These are phyloP conservation scores for Trogon surrucura DNA, from an alignment of 2,113 vertebrate genomes.

Conservation along the genomic window DNA sequence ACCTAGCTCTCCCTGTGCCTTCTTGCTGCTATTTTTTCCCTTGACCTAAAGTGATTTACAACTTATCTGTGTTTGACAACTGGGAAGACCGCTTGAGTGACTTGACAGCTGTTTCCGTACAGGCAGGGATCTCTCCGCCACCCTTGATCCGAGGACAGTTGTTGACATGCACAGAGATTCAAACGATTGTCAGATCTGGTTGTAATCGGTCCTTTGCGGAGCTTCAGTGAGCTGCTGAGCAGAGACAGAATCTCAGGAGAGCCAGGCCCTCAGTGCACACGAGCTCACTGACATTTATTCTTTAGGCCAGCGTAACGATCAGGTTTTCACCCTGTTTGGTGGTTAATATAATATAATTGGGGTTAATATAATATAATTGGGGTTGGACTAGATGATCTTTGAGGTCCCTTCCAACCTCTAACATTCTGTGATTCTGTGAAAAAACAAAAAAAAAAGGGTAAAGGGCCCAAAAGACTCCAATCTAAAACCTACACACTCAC, in stretches of 20 bases:
- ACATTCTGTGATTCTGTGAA: too few species aligned
- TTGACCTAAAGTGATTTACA: slow-evolving; percentile 15
- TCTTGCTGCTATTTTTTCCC: not conserved
- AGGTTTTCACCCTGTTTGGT: not conserved
- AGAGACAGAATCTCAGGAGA: not conserved
- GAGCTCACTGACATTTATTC: slow-evolving; percentile 1
- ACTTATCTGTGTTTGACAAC: slow-evolving; percentile 31
- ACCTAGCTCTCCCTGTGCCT: not conserved
- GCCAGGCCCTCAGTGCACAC: not conserved
- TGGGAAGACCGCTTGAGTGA: not conserved
- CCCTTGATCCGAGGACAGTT: slow-evolving; percentile 9
- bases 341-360: not conserved
- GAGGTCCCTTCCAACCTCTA: too few species aligned
- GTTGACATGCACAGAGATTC: slow-evolving; percentile 39
- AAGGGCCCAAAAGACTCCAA: not conserved
- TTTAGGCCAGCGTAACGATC: not conserved
- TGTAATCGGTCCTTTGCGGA: not conserved
- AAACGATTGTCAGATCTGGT: slow-evolving; percentile 24
- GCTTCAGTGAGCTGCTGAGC: not conserved
- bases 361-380: too few species aligned
- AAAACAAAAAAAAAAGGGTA: not conserved
- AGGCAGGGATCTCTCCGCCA: slow-evolving; percentile 17
- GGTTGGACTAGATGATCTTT: too few species aligned
- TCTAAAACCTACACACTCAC: not conserved
- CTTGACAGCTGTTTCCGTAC: slow-evolving; percentile 34